Base-by-base conservation (phyloP, 2,113 vertebrate species). In the Nibea albiflora region DNA sequence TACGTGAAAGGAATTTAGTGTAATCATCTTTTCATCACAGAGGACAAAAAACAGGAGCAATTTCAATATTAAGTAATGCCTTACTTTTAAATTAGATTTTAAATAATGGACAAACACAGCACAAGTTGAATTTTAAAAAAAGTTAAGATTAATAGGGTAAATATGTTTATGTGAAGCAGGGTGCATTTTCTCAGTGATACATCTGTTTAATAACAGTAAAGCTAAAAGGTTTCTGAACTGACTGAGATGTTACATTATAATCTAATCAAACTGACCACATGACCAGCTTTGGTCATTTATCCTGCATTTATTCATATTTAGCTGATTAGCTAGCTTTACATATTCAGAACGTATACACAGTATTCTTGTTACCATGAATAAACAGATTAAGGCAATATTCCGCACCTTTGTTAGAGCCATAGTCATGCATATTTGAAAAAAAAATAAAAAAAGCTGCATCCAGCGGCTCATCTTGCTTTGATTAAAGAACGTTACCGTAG, bases 361-460 rank as follows among this genome's bases (percentile, higher is more conserved):
- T 70, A 31, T 79, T 80, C 46, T 62, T 88, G 57, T 69, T 78
- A 63, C 50, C 67, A 75, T 78, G 56, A 85, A 74, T 75, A 82
- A 76, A 85, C n/a, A 12, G 11, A 78, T 81, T 62, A 85, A 3
- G 54, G 57, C 49, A 79, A 66, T 52, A 71, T 64, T 73, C 24
- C 58, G 65, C 28, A 35, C 62, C 62, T 65, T 69, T 57, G 74
- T 58, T 54, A 49, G 35, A 56, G 20, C 46, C 31, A 26, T 28
- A 64, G 11, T 35, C 3, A 50, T 57, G 20, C 9, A 46, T 46
- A 46, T 46, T 46, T 46, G 4, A 46, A 12, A 11, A 46, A 46
- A 46, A 46, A 4, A 12, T 14, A 46, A 12, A 11, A 46, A 46
- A 46, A 46, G 3, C 44, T 46, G 44, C 44, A 46, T 46, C 44